phyloP scores from a whole-genome alignment of 1,140 invertebrate genomes.

The Pogonomyrmex californicus region DNA sequence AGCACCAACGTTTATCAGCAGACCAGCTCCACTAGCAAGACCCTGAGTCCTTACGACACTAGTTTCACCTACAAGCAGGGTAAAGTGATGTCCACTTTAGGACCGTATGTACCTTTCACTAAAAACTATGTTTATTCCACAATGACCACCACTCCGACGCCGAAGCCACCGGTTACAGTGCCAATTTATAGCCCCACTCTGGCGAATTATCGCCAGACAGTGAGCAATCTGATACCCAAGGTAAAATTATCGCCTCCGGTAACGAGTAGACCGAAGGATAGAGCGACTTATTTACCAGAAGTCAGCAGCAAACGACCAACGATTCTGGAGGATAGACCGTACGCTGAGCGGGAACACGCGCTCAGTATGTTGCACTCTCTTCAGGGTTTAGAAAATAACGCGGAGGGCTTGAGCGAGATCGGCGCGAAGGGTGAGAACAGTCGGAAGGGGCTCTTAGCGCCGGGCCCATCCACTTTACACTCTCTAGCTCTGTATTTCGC shows the following conservation, averaged over 20 bases:
- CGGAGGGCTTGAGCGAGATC: conserved; percentile 71
- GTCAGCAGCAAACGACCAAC: conserved; percentile 11
- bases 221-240: conserved; percentile 73
- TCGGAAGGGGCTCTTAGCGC: conserved; percentile 76
- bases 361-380: conserved; percentile 84
- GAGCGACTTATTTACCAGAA: conserved; percentile 82
- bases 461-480: conserved; percentile 92
- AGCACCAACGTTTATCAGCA: conserved; percentile 66
- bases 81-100: conserved; percentile 80
- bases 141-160: conserved; percentile 58
- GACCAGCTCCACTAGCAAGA: conserved; percentile 69
- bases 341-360: conserved; percentile 83
- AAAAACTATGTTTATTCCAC: conserved; percentile 83
- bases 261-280: conserved; percentile 49
- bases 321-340: conserved; percentile 74
- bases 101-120: conserved; percentile 84
- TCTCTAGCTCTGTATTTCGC: conserved; percentile 93
- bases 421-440: background rate
- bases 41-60: conserved; percentile 79
- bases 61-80: conserved; percentile 82
- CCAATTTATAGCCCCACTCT: conserved; percentile 73
- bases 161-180: conserved; percentile 77
- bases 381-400: conserved; percentile 80
- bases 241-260: conserved; percentile 66
- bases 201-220: conserved; percentile 68